phyloP scores from a whole-genome alignment of 2,797 vertebrate species.

The Stomatorhinus walkeri region DNA sequence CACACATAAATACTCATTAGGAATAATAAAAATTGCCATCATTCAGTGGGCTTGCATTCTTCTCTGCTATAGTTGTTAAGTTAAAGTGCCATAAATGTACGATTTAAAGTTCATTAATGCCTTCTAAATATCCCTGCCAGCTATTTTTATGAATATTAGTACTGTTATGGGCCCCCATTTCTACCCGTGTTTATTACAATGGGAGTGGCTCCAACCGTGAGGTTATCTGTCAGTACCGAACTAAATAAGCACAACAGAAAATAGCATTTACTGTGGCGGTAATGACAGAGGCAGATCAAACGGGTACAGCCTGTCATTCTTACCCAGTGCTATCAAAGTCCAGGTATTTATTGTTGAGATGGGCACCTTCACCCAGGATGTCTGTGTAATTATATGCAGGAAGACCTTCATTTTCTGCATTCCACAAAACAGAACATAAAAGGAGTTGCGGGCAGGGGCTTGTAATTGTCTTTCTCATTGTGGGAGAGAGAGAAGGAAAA shows the following conservation, averaged over 20 bases:
- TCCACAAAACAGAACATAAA: conserved; percentile 64
- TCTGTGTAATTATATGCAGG: conserved; percentile 66
- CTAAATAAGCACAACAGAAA: conserved; percentile 56
- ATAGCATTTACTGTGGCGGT: conserved; percentile 52
- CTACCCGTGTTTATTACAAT: background rate
- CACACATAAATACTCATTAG: background rate
- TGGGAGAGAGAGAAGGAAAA: conserved; percentile 45
- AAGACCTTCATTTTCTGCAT: conserved; percentile 62
- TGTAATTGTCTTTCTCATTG: conserved; percentile 61
- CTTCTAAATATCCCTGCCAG: background rate
- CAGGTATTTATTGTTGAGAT: conserved; percentile 51
- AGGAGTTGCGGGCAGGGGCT: conserved; percentile 63
- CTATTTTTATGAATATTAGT: background rate
- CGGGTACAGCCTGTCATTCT: conserved; percentile 44
- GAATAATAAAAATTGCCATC: conserved; percentile 5
- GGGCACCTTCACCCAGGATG: conserved; percentile 63
- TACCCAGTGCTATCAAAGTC: conserved; percentile 50
- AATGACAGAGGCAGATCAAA: conserved; percentile 60
- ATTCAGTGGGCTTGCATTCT: background rate
- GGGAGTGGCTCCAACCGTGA: conserved; percentile 41
- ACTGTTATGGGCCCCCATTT: background rate
- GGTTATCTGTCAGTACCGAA: conserved; percentile 47
- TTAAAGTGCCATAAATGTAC: background rate
- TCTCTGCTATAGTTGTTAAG: background rate
- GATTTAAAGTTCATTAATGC: conserved; percentile 8